Evolutionary conservation across 2,113 vertebrate species (phyloP), one percentile per base, ranked within the genome.

Genomic region (Indicator indicator): DNA sequence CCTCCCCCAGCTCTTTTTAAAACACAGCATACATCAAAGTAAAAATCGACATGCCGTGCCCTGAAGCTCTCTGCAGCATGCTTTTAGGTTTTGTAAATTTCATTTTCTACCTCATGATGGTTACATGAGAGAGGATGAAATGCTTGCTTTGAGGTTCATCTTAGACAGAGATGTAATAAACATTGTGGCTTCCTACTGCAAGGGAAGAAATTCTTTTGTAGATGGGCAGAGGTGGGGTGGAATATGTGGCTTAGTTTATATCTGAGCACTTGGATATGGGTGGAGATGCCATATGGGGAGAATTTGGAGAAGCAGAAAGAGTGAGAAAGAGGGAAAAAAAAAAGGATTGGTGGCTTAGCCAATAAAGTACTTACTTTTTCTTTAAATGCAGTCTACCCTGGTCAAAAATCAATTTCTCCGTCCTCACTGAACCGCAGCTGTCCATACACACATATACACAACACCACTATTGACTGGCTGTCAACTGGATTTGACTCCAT

Each of bases 51-150:
- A 98, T 42, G 80, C 14, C 0, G 84, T 97, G 96, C 97, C 96
- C 98, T 81, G 91, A 94, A 97, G 95, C 97, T 97, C 96, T 98
- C 95, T 97, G 97, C 95, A 97, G 97, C 94, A 97, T 97, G 96
- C 97, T 97, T 98, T 97, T 97, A 97, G 91, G 96, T 97, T 98
- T 97, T 92, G 94, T 94, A 97, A 97, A 97, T 97, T 97, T 97
- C 96, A 97, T 98, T 97, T 98, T 97, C 96, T 97, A 96, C 95
- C 95, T 97, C 96, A 95, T 94, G 95, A 97, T 96, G 95, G 97
- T 97, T 97, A 97, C 96, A 97, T 87, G 95, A 97, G 89, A 95
- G 93, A 94, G 91, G 93, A 98, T 97, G 95, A 97, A 98, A 97
- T 97, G 91, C 72, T 96, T 65, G 94, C 95, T 98, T 97, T 98